Base-by-base conservation (phyloP, 1,140 invertebrate species). In the Hermetia illucens region DNA sequence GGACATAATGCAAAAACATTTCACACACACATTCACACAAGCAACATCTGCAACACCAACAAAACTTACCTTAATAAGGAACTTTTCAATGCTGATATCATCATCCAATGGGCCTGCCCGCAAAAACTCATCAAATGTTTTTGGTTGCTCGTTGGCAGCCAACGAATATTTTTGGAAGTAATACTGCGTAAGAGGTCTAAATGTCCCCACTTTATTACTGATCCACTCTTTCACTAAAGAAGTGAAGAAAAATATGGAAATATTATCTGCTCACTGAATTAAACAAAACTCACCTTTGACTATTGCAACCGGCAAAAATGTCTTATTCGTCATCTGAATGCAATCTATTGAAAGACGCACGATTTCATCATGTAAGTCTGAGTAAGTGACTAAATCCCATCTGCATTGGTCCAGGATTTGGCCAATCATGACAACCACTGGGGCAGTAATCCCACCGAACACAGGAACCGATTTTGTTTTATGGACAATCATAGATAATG, bases 171-270 rank as follows among this genome's bases (percentile, higher is more conserved):
- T 48, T 41, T 48, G 47, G 22, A 46, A 48, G 21, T 48, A 48
- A 29, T 41, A 48, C 24, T 44, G 44, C 1, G 44, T 48, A 3
- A 44, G 9, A 2, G 35, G 42, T 3, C 40, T 30, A 29, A 36
- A 45, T 20, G 36, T 33, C 12, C 36, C 36, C 3, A 48, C 41
- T n/a, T 39, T 42, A 24, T 36, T 34, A 9, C 34, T 39, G 25
- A 48, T 46, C 47, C 47, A 48, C 39, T 40, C 38, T 21, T 45
- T 45, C 34, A 46, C 47, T 41, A n/a, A n/a, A n/a, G n/a, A n/a
- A n/a, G 27, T 6, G 27, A 38, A 17, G 15, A 32, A 8, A 6
- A 6, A 6, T 32, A 17, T n/a, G n/a, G n/a, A n/a, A n/a, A n/a
- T 32, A 32, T 5, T 33, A 15, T 9, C 6, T 33, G 15, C 9